Evolutionary conservation across 1,140 invertebrate species (phyloP).

Genomic region (Vollenhovia emeryi): DNA sequence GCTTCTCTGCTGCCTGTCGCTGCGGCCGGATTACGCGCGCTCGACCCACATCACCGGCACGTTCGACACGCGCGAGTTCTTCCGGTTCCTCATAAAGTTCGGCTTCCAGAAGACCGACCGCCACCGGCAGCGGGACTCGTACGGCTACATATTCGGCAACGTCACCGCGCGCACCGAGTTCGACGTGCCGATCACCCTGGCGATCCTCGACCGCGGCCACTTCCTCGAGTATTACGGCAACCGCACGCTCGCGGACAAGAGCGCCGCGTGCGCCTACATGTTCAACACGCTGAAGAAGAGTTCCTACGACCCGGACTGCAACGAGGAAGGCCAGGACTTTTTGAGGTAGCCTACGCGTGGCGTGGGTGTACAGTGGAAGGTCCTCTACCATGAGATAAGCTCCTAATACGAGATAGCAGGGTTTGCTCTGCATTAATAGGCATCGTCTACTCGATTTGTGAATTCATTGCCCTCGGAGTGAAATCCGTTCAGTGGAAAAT

Average conservation of each 20-base stretch:
- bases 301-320: conserved; percentile 94
- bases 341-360: too few species aligned
- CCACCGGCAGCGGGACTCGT: conserved; percentile 91
- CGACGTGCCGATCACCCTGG: conserved; percentile 91
- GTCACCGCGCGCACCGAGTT: conserved; percentile 90
- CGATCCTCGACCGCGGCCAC: conserved; percentile 94
- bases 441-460: too few species aligned
- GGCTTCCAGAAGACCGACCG: conserved; percentile 98
- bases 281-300: conserved; percentile 93
- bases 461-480: too few species aligned
- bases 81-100: conserved; percentile 97
- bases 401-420: too few species aligned
- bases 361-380: too few species aligned
- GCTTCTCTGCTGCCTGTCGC: conserved; percentile 34
- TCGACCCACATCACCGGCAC: conserved; percentile 87
- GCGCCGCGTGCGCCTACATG: conserved; percentile 92
- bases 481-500: too few species aligned
- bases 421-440: too few species aligned
- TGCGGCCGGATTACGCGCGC: conserved; percentile 62
- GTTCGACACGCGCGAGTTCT: conserved; percentile 92
- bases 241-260: conserved; percentile 87
- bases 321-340: conserved; percentile 94
- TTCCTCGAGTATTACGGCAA: conserved; percentile 96
- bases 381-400: too few species aligned
- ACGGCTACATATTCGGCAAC: conserved; percentile 98